Evolutionary conservation across 1,140 invertebrate species (phyloP), one percentile per base, ranked within the genome.

Genomic region (Himalopsyche phryganea): DNA sequence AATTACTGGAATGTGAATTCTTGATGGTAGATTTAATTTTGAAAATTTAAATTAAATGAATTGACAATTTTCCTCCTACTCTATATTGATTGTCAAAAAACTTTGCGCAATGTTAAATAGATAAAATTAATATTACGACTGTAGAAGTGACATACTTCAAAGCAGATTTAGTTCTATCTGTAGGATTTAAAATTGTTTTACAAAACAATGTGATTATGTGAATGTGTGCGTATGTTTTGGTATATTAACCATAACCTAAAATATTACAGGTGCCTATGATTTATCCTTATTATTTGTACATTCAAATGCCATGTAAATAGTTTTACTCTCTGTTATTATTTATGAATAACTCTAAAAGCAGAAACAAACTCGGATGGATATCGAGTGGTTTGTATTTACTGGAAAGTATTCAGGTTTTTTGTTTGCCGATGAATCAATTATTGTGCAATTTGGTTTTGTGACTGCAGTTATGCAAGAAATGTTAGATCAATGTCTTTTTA

Each of bases 401-500:
- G 23, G 23, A 9, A 28, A 28, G 23, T 28, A 28, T 28, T 28
- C 23, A 28, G 23, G 23, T 28, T 28, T 28, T 5, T 3, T 28
- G 23, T 28, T 5, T 9, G 23, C 3, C 4, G 9, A 28, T 28
- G 23, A 28, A 28, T 28, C 23, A 28, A 28, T 28, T 28, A 28
- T 28, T 28, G 38, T 42, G 50, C 41, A 14, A 45, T 32, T n/a
- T 46, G 51, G 13, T 19, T 35, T 54, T 17, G 32, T 28, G 54
- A 56, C 32, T 56, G 54, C 36, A 56, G n/a, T 53, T 18, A 18
- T 50, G 38, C 15, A 32, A 50, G 10, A 51, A 51, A 51, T 19
- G 36, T 18, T 51, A 48, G 44, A 54, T 54, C 32, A 54, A 36
- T 60, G 58, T 60, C 50, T 60, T 60, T 60, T 54, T 60, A 60